Evolutionary conservation across 2,113 vertebrate genomes (phyloP).

Genomic region (Dryoscopus gambensis): DNA sequence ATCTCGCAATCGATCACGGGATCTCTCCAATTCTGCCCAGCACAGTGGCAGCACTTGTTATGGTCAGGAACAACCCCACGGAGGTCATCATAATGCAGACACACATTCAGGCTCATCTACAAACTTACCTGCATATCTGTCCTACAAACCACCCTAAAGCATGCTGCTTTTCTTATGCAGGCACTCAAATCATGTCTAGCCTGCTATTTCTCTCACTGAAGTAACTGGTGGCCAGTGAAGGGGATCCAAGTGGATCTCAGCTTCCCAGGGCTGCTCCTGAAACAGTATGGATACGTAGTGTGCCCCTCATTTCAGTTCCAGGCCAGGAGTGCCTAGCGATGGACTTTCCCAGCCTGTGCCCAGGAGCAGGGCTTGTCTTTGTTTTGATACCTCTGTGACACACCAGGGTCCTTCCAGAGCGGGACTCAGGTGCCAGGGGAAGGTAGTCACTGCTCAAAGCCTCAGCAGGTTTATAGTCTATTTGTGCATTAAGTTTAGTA

Average conservation of each 20-base stretch:
- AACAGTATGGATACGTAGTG: not conserved
- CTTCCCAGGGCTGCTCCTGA: not conserved
- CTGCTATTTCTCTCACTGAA: not conserved
- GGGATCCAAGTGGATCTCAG: not conserved
- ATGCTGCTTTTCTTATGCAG: not conserved
- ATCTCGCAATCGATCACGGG: rapidly evolving
- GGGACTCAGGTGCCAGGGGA: not conserved
- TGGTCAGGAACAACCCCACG: not conserved
- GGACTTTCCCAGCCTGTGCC: not conserved
- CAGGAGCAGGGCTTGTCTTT: not conserved
- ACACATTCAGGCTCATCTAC: not conserved
- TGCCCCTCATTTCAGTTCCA: not conserved
- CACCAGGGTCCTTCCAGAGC: not conserved
- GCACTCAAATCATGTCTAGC: not conserved
- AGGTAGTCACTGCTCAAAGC: not conserved
- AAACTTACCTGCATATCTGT: not conserved
- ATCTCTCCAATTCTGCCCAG: not conserved
- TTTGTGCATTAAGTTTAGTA: not conserved
- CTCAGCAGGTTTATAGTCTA: not conserved
- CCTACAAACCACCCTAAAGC: not conserved
- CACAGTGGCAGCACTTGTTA: not conserved
- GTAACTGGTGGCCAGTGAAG: not conserved
- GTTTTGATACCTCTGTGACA: rapidly evolving
- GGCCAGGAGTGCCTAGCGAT: not conserved
- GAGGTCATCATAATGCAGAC: not conserved